Evolutionary conservation across 1,140 invertebrate genomes (phyloP).

Genomic region (Lordiphosa mommai): DNA sequence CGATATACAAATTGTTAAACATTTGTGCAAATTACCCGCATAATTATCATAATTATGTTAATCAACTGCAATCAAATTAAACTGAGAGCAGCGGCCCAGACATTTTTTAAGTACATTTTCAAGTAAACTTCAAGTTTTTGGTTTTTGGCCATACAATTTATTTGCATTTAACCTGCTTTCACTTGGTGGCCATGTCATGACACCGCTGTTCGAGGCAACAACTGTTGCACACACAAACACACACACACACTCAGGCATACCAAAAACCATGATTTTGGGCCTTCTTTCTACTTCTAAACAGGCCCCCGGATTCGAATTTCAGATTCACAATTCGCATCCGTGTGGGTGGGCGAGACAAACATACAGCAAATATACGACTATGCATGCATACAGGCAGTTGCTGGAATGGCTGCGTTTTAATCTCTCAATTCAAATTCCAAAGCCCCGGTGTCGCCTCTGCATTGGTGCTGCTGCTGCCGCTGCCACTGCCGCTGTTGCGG

Average conservation of each 20-base stretch:
- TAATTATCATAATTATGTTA: constrained; percentile 48
- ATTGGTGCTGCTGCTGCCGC: too few relatives aligned
- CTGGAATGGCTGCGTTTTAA: constrained; percentile 46
- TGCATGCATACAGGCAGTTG: constrained; percentile 4
- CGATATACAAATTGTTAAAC: not conserved
- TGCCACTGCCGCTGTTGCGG: too few relatives aligned
- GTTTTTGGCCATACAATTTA: constrained; percentile 47
- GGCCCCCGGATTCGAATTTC: constrained; percentile 18
- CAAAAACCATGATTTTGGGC: not conserved
- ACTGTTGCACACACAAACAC: constrained; percentile 60
- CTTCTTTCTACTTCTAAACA: constrained; percentile 32
- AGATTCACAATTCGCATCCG: constrained; percentile 19
- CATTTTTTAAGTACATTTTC: constrained; percentile 28
- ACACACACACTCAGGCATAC: constrained; percentile 4
- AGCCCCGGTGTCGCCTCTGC: constrained; percentile 22
- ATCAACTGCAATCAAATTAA: constrained; percentile 71
- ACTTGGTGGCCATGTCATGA: constrained; percentile 67
- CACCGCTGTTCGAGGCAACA: constrained; percentile 19
- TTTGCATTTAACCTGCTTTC: constrained; percentile 77
- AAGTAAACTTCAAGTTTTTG: constrained; percentile 14
- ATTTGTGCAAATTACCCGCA: constrained; percentile 11
- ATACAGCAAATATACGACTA: constrained; percentile 11
- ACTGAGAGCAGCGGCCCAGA: constrained; percentile 25
- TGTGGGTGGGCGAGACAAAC: constrained; percentile 35
- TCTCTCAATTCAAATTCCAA: constrained; percentile 67